A percentile compares a stretch with the other conserved stretches of the same genome.
Conservation (phyloP, 2,888 invertebrate species). For the Ormyrus thymus region DNA sequence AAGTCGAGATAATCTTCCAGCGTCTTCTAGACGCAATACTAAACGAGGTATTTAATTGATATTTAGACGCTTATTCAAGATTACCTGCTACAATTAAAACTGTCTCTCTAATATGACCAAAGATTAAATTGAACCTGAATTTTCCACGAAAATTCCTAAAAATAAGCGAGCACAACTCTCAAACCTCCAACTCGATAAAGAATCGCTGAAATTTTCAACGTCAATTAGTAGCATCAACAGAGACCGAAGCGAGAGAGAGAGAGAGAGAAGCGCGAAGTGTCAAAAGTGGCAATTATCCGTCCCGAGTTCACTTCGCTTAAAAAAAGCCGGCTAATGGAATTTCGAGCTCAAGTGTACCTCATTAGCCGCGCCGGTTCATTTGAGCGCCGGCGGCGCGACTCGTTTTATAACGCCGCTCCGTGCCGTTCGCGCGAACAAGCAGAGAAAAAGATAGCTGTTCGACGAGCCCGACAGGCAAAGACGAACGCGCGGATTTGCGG, state of each 20-base stretch:
- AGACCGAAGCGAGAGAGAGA: too few relatives aligned
- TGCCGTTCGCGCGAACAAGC: background rate
- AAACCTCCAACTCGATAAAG: too few relatives aligned
- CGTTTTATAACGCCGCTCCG: background rate
- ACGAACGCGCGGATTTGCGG: slow-evolving; percentile 22
- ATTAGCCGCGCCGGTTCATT: slow-evolving; percentile 28
- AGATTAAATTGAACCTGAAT: too few relatives aligned
- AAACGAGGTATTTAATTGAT: background rate
- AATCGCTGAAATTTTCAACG: too few relatives aligned
- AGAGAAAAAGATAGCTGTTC: background rate
- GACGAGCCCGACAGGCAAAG: background rate
- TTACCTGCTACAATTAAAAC: background rate
- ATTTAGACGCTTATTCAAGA: background rate
- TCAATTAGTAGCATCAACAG: too few relatives aligned
- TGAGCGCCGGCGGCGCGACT: slow-evolving; percentile 14
- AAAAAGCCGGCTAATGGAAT: slow-evolving; percentile 6
- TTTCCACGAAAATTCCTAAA: too few relatives aligned
- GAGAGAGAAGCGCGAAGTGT: too few relatives aligned
- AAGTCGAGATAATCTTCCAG: background rate
- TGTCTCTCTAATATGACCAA: too few relatives aligned
- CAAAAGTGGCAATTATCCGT: too few relatives aligned
- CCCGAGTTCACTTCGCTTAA: background rate
- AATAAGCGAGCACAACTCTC: too few relatives aligned
- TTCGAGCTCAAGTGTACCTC: slow-evolving; percentile 26
- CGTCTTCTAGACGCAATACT: too few relatives aligned